Conservation (phyloP, 2,797 vertebrate species). For the Oreonectes daqikongensis region DNA sequence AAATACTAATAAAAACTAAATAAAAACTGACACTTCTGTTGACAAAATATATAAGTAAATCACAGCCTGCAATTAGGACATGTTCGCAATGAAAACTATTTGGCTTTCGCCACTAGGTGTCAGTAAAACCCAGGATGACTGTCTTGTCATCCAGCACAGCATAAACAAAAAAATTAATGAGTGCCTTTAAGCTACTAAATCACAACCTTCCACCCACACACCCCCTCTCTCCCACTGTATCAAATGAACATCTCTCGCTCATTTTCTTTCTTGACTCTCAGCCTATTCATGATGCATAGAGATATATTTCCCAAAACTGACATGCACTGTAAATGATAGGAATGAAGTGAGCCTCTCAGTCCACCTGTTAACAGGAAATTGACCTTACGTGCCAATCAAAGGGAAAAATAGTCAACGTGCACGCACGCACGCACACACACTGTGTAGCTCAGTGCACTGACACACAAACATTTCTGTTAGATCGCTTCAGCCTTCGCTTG, state of each 20-base stretch:
- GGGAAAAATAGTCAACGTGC: constrained; percentile 80
- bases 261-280: constrained; percentile 67
- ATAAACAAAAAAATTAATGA: constrained; percentile 46
- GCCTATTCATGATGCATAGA: constrained; percentile 77
- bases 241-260: constrained; percentile 73
- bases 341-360: constrained; percentile 64
- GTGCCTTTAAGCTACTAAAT: constrained; percentile 69
- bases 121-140: not conserved
- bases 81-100: not conserved
- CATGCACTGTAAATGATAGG: constrained; percentile 69
- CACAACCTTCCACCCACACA: constrained; percentile 55
- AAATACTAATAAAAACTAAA: too few species aligned
- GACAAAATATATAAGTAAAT: not conserved
- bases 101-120: constrained; percentile 75
- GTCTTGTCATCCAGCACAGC: not conserved
- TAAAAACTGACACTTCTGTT: not conserved
- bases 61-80: not conserved
- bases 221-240: constrained; percentile 63
- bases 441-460: constrained; percentile 30
- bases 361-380: constrained; percentile 71
- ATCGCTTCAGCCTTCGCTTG: constrained; percentile 75
- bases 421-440: constrained; percentile 60
- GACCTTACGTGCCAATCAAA: constrained; percentile 80
- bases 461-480: constrained; percentile 65
- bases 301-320: constrained; percentile 76